phyloP scores from a whole-genome alignment of 2,888 invertebrate genomes.

The Sarcophaga caerulescens region DNA sequence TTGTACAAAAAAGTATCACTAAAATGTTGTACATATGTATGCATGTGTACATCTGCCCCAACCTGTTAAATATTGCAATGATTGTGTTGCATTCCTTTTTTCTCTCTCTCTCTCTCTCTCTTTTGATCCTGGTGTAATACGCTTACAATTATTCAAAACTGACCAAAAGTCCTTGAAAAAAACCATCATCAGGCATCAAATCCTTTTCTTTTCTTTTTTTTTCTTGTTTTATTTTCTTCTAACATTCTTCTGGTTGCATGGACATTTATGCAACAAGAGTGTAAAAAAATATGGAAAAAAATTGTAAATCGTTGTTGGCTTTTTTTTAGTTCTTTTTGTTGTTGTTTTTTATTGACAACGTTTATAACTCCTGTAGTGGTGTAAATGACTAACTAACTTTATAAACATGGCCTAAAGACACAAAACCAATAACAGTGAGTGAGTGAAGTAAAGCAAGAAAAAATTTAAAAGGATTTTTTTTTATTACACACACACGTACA shows the following conservation, averaged over 20 bases:
- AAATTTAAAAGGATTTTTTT: conserved; percentile 47
- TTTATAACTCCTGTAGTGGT: conserved; percentile 48
- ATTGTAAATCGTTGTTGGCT: background rate
- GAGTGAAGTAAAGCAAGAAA: background rate
- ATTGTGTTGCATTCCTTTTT: no score
- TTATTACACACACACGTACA: background rate
- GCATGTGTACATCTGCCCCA: no score
- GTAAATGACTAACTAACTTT: conserved; percentile 67
- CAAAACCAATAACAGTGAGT: conserved; percentile 49
- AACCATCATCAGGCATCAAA: conserved; percentile 61
- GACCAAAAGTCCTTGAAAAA: conserved; percentile 57
- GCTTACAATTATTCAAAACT: conserved; percentile 65
- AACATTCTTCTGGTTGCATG: conserved; percentile 24
- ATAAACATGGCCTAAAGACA: conserved; percentile 65
- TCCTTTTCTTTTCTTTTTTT: conserved; percentile 20
- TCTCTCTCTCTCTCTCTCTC: background rate
- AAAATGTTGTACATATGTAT: no score
- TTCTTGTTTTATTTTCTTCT: background rate
- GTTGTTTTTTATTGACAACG: conserved; percentile 12
- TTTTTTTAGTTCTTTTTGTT: conserved; percentile 20
- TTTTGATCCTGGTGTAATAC: background rate
- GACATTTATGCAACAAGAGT: conserved; percentile 44
- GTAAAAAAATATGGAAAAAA: conserved; percentile 4
- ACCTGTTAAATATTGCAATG: no score
- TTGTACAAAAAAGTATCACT: no score